These are phyloP conservation scores for Lethocerus indicus DNA, from an alignment of 1,140 invertebrate species.

Conservation along the genomic window DNA sequence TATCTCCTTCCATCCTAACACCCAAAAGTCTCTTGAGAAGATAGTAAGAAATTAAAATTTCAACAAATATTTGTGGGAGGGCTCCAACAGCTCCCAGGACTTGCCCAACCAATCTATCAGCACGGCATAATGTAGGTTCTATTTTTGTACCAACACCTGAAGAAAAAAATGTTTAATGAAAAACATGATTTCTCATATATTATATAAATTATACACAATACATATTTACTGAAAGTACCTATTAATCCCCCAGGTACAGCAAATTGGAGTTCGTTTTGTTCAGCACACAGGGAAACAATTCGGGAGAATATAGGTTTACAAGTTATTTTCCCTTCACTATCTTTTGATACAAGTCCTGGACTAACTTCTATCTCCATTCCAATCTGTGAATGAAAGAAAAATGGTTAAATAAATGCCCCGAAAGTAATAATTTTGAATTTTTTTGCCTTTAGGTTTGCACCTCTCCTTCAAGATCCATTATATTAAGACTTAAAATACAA, in stretches of 20 bases:
- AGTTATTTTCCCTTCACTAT: conserved; percentile 85
- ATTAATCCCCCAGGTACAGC: conserved; percentile 97
- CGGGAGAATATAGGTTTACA: conserved; percentile 93
- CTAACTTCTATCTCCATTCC: conserved; percentile 83
- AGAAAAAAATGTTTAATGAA: conserved; percentile 12
- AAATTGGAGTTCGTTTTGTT: conserved; percentile 97
- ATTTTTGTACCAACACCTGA: conserved; percentile 95
- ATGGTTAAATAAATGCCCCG: neutral
- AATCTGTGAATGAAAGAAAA: conserved; percentile 30
- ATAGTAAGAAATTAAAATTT: conserved; percentile 97
- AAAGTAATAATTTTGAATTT: conserved; percentile 6
- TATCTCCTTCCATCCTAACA: conserved; percentile 95
- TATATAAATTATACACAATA: neutral
- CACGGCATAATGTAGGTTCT: conserved; percentile 93
- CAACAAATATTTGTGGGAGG: conserved; percentile 93
- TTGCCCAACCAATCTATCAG: conserved; percentile 95
- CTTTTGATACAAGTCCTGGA: conserved; percentile 91
- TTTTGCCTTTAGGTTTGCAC: too few relatives aligned
- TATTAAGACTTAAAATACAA: too few relatives aligned
- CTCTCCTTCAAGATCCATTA: too few relatives aligned
- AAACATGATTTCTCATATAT: neutral
- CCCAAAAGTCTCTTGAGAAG: conserved; percentile 86
- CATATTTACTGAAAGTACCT: conserved; percentile 30
- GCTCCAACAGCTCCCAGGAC: conserved; percentile 94
- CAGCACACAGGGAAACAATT: conserved; percentile 95